Conservation (phyloP, 2,797 vertebrate species). For the Neosilurus hyrtlii region DNA sequence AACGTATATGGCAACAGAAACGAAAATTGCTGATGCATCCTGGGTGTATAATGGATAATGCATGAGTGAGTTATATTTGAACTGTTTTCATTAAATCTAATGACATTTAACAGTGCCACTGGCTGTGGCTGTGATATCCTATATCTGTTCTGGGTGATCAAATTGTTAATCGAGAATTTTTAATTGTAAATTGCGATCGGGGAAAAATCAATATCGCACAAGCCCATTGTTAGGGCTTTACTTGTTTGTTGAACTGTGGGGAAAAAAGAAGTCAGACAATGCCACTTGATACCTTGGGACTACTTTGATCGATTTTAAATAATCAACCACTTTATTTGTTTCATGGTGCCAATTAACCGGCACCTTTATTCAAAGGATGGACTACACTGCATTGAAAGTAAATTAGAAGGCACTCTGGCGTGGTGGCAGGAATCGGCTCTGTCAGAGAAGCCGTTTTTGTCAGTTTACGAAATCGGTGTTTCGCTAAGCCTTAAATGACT, state of each 20-base stretch:
- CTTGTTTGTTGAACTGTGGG: not conserved
- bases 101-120: not conserved
- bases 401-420: slow-evolving; percentile 24
- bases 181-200: not conserved
- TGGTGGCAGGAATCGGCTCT: slow-evolving; percentile 17
- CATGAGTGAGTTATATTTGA: not conserved
- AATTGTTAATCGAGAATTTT: slow-evolving; percentile 6
- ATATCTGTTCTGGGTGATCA: not conserved
- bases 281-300: slow-evolving; percentile 52
- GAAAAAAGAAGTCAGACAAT: slow-evolving; percentile 51
- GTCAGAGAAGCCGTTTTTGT: not conserved
- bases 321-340: slow-evolving; percentile 63
- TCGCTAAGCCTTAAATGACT: slow-evolving; percentile 16
- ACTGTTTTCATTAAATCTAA: not conserved
- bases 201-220: not conserved
- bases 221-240: not conserved
- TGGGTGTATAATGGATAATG: no score
- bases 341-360: slow-evolving; percentile 57
- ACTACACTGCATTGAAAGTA: slow-evolving; percentile 32
- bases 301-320: slow-evolving; percentile 61
- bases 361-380: slow-evolving; percentile 41
- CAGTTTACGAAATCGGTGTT: not conserved
- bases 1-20: not conserved
- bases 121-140: not conserved
- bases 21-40: not conserved